Base-by-base conservation (phyloP, 1,140 invertebrate species). In the Aphelenchoides besseyi region DNA sequence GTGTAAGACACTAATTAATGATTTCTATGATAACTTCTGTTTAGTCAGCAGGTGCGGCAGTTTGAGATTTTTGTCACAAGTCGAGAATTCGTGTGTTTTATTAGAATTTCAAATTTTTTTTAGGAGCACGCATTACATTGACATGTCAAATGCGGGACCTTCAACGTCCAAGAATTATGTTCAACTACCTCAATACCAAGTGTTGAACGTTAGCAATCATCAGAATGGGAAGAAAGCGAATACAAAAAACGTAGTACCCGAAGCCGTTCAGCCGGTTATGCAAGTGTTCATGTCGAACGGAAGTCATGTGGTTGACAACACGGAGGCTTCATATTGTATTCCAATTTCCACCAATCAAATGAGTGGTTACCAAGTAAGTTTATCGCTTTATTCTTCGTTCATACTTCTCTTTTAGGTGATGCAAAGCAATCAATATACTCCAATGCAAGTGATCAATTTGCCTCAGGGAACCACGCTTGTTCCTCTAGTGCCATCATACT, bases 81-180 rank as follows among this genome's bases (percentile, higher is more conserved):
- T n/a, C n/a, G n/a, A n/a, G n/a, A n/a, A n/a, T n/a, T n/a, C n/a
- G n/a, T n/a, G n/a, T n/a, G n/a, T n/a, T n/a, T n/a, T n/a, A n/a
- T n/a, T n/a, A n/a, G n/a, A n/a, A n/a, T n/a, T n/a, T n/a, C n/a
- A n/a, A n/a, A n/a, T n/a, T n/a, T n/a, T n/a, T n/a, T 59, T 59
- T 23, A 59, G 55, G 55, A 59, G 32, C 32, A 23, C 12, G 5
- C 26, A 59, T 5, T 59, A 59, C 18, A 23, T 59, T 28, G 55
- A 5, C 5, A 23, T 23, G 18, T 59, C 55, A 23, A 41, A n/a
- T 41, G 55, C 55, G 5, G 41, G 41, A 12, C 41, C 41, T 12
- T 59, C 55, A 33, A 59, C 55, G 26, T 59, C 55, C 5, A 59
- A 59, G 18, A 18, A 18, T 23, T 59, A 59, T 23, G 55, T 59